Evolutionary conservation across 2,113 vertebrate species (phyloP).

Genomic region (Taxidea taxus): DNA sequence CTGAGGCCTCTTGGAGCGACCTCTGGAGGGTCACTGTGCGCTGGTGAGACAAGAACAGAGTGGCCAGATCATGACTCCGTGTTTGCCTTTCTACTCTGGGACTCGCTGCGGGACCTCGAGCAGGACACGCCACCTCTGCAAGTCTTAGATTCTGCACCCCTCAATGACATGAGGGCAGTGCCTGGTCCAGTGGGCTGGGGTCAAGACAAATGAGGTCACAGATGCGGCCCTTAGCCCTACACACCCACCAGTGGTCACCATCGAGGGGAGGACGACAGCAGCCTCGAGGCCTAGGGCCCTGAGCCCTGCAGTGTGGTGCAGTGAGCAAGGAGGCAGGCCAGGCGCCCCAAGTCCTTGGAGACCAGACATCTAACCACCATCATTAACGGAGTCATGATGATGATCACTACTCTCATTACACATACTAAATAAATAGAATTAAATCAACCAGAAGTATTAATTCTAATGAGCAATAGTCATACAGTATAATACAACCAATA

Average conservation of each 20-base stretch:
- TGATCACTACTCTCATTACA: too few species aligned
- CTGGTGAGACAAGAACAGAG: background rate
- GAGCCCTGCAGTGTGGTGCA: rapidly evolving
- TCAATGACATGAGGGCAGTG: background rate
- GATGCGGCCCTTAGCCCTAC: rapidly evolving
- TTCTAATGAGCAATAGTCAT: background rate
- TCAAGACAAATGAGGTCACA: rapidly evolving
- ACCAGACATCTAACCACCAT: background rate
- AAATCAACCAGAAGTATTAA: background rate
- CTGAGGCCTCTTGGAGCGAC: rapidly evolving
- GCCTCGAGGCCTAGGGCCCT: rapidly evolving
- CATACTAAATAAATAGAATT: background rate
- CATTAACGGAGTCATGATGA: background rate
- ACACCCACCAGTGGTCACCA: rapidly evolving
- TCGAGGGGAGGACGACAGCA: rapidly evolving
- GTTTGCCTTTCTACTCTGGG: background rate
- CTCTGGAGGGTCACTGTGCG: rapidly evolving
- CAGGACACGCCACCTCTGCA: background rate
- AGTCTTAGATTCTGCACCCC: background rate
- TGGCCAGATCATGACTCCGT: rapidly evolving
- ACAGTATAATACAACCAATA: background rate
- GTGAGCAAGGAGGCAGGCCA: too few species aligned
- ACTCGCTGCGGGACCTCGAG: background rate
- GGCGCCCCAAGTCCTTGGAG: background rate
- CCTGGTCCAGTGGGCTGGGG: background rate